Conservation (phyloP, 2,888 invertebrate species). For the Azorinus chamasolen region DNA sequence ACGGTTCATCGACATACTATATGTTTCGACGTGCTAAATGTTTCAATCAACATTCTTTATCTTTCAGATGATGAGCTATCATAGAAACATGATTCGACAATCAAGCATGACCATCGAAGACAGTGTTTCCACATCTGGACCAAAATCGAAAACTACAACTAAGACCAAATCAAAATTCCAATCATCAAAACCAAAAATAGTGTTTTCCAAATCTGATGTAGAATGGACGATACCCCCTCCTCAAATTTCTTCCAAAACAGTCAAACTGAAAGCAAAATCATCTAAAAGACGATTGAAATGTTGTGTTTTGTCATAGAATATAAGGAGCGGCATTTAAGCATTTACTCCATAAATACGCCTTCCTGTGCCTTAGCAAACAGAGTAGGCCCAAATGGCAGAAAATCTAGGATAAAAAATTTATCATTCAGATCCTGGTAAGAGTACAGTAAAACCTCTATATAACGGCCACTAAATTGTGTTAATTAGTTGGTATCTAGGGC, state of each 20-base stretch:
- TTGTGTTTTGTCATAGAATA: constrained; percentile 9
- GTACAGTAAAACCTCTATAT: no score
- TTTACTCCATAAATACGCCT: no score
- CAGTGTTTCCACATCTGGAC: neutral
- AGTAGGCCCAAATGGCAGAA: no score
- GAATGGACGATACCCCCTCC: neutral
- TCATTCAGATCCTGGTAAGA: no score
- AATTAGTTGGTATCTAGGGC: no score
- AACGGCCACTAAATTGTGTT: no score
- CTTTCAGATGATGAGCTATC: constrained; percentile 77
- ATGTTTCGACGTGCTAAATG: neutral
- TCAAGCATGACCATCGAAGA: neutral
- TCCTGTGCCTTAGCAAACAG: no score
- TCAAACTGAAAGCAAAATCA: constrained; percentile 21
- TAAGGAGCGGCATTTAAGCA: no score
- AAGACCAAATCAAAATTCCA: constrained; percentile 11
- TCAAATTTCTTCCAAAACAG: neutral
- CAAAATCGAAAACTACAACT: neutral
- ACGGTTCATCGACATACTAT: no score
- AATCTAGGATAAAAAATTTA: no score
- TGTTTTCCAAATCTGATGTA: neutral
- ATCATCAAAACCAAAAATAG: constrained; percentile 2
- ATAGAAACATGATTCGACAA: constrained; percentile 70
- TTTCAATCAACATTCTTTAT: neutral
- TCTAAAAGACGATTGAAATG: constrained; percentile 19